Percentiles rank a stretch among this genome's conserved stretches.
Conservation (phyloP, 2,113 vertebrate species). For the Nestor notabilis region DNA sequence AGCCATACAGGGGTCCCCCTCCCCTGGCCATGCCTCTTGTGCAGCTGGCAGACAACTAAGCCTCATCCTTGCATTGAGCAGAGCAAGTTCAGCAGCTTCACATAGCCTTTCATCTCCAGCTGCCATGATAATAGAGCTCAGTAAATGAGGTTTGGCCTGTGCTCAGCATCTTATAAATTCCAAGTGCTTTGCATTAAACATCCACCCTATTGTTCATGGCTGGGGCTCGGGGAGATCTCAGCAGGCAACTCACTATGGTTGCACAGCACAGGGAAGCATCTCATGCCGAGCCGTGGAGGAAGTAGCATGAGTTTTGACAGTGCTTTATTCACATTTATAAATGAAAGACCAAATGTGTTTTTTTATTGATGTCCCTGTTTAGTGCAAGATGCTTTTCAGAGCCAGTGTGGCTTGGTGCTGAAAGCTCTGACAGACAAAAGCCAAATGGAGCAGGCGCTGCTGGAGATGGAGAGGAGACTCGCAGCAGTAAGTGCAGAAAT, state of each 20-base stretch:
- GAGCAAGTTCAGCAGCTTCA: neutral
- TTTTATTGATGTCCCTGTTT: slow-evolving; percentile 60
- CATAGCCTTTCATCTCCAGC: neutral
- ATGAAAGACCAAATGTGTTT: slow-evolving; percentile 28
- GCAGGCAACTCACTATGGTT: neutral
- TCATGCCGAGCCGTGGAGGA: neutral
- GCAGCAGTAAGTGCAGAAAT: slow-evolving; percentile 70
- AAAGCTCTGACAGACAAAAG: slow-evolving; percentile 69
- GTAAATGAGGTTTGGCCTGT: neutral
- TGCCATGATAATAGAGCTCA: neutral
- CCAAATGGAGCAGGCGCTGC: slow-evolving; percentile 64
- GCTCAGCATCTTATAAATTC: neutral
- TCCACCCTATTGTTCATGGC: neutral
- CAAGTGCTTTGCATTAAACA: neutral
- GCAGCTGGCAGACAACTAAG: neutral
- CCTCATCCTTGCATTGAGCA: neutral
- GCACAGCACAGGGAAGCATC: neutral
- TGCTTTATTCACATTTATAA: slow-evolving; percentile 55
- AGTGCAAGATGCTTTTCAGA: slow-evolving; percentile 75
- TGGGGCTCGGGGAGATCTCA: neutral
- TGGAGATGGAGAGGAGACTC: slow-evolving; percentile 69
- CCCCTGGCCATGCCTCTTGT: neutral
- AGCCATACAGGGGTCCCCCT: neutral
- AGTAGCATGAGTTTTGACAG: neutral
- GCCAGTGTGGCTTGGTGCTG: slow-evolving; percentile 55